Evolutionary conservation across 2,888 invertebrate species (phyloP).

Genomic region (Amblyjoppa proteus): DNA sequence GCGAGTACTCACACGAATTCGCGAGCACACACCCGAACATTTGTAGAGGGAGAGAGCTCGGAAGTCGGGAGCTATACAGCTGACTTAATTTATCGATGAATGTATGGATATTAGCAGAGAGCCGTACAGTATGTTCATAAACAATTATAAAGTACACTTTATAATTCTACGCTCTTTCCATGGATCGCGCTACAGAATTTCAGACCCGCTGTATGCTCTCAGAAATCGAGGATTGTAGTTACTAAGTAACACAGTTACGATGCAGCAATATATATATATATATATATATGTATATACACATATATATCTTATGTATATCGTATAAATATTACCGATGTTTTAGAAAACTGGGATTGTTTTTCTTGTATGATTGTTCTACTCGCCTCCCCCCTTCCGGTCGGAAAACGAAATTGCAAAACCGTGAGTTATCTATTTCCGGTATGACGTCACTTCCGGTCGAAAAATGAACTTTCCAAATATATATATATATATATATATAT

Average conservation of each 20-base stretch:
- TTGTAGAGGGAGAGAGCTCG: background rate
- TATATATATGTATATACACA: background rate
- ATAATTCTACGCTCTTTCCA: background rate
- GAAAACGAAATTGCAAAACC: too few relatives aligned
- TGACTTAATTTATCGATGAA: constrained; percentile 14
- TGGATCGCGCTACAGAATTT: background rate
- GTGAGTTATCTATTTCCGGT: too few relatives aligned
- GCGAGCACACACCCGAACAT: background rate
- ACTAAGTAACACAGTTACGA: background rate
- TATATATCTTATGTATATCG: background rate
- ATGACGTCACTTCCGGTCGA: too few relatives aligned
- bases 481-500: background rate
- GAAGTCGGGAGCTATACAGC: background rate
- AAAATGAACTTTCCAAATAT: too few relatives aligned
- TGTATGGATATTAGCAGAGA: background rate
- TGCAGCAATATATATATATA: background rate
- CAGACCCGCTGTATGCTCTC: background rate
- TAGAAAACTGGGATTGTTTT: too few relatives aligned
- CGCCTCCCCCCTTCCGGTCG: too few relatives aligned
- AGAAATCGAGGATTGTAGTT: background rate
- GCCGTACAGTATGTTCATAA: background rate
- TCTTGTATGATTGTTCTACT: too few relatives aligned
- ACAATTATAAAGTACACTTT: background rate
- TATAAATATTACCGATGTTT: too few relatives aligned
- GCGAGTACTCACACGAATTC: background rate